Evolutionary conservation across 53 echinoderm and acorn worm species (phyloP).

Genomic region (Apostichopus leukothele): DNA sequence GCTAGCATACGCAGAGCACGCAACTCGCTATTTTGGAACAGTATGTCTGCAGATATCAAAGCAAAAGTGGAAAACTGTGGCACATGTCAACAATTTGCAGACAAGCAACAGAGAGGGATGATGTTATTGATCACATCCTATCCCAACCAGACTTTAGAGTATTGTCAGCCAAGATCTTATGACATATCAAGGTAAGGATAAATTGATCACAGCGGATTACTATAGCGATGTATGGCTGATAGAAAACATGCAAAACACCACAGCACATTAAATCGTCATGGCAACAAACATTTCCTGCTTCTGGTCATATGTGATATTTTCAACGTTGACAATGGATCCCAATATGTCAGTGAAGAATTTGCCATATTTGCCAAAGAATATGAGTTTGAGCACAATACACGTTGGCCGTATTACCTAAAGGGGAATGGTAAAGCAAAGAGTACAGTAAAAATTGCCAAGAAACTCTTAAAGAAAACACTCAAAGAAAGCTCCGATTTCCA

Average conservation of each 20-base stretch:
- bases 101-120: constrained; percentile 54
- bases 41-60: constrained; percentile 53
- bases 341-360: too few species aligned
- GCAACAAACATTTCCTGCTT: constrained; percentile 1
- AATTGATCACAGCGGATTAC: constrained; percentile 60
- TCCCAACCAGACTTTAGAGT: constrained; percentile 15
- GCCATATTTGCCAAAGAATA: too few species aligned
- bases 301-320: too few species aligned
- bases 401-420: constrained; percentile 45
- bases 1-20: constrained; percentile 49
- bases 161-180: constrained; percentile 54
- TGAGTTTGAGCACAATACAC: constrained; percentile 57
- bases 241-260: too few species aligned
- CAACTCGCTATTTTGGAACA: constrained; percentile 52
- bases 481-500: constrained; percentile 51
- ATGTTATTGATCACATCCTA: constrained; percentile 48
- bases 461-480: constrained; percentile 54
- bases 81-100: constrained; percentile 47
- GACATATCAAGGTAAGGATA: constrained; percentile 33
- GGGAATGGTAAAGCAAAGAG: constrained; percentile 56
- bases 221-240: constrained; percentile 57
- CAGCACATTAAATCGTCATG: constrained; percentile 16
- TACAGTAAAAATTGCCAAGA: neutral
- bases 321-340: too few species aligned
- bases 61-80: constrained; percentile 49